Conservation (phyloP, 2,113 vertebrate genomes). For the Tamias sibiricus region DNA sequence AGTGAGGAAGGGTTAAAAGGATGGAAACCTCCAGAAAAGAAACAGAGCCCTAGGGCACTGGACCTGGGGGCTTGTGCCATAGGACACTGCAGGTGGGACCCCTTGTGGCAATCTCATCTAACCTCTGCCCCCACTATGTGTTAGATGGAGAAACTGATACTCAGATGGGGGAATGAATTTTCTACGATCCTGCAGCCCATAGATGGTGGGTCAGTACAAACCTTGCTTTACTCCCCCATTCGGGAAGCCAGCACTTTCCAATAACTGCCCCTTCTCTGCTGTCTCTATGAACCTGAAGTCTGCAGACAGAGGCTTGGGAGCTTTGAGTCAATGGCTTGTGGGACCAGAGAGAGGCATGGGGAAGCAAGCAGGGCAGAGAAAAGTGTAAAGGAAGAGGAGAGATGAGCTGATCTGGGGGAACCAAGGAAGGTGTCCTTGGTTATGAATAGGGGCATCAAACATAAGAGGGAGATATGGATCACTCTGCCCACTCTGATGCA, state of each 20-base stretch:
- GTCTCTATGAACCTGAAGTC: background rate
- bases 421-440: background rate
- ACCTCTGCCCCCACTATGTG: background rate
- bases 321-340: background rate
- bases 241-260: background rate
- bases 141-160: slow-evolving; percentile 9
- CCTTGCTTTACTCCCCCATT: background rate
- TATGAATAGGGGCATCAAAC: background rate
- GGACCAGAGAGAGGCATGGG: background rate
- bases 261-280: background rate
- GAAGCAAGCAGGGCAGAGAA: background rate
- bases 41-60: background rate
- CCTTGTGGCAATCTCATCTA: background rate
- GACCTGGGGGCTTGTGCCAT: too few relatives aligned
- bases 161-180: background rate
- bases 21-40: background rate
- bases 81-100: background rate
- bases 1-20: background rate
- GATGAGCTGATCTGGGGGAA: background rate
- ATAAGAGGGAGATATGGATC: background rate
- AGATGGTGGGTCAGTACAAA: background rate
- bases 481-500: background rate
- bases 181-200: background rate
- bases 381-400: background rate
- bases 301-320: background rate